phyloP scores from a whole-genome alignment of 1,140 invertebrate species.

The Rhopalosiphum maidis region DNA sequence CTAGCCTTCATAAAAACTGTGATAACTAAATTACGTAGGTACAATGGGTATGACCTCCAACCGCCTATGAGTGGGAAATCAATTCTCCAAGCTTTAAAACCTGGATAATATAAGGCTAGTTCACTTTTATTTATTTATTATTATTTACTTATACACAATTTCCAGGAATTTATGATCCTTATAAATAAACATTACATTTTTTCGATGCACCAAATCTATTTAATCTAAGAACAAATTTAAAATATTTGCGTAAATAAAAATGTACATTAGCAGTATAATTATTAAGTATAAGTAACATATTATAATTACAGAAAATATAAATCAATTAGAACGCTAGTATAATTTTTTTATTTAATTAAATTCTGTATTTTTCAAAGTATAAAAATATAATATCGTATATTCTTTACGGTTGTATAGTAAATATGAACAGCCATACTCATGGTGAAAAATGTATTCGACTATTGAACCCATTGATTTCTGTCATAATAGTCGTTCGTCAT shows the following conservation, averaged over 20 bases:
- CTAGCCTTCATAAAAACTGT: background rate
- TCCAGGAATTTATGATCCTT: background rate
- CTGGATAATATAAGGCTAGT: background rate
- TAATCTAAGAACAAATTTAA: background rate
- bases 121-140: too few relatives aligned
- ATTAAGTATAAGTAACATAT: background rate
- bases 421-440: too few relatives aligned
- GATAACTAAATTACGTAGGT: background rate
- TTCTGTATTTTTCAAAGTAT: background rate
- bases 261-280: background rate
- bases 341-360: background rate
- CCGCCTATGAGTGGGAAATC: background rate
- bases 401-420: background rate
- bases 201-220: background rate
- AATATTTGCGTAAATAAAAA: background rate
- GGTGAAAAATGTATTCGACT: background rate
- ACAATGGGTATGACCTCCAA: background rate
- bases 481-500: background rate
- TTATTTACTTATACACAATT: background rate
- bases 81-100: background rate
- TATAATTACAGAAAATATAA: background rate
- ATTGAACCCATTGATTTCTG: background rate
- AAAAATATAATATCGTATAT: background rate
- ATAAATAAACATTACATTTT: background rate
- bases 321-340: background rate